Base-by-base conservation (phyloP, 2,888 invertebrate species). In the Drosophila kanekoi region DNA sequence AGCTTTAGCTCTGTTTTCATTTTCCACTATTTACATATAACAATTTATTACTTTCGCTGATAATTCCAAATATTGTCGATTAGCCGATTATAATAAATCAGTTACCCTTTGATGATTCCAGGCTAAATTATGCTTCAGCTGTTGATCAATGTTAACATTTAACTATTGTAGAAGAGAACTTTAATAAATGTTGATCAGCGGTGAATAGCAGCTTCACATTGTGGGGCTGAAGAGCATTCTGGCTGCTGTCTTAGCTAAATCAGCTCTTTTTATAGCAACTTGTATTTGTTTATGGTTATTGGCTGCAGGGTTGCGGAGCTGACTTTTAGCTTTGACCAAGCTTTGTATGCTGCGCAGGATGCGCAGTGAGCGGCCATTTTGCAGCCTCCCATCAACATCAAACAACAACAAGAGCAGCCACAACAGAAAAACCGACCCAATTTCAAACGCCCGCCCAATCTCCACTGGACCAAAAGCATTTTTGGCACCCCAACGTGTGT, bases 361-460 rank as follows among this genome's bases (percentile, higher is more conserved):
- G 76, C 79, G 76, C 76, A 69, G 79, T 54, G 76, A 76, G 76
- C 69, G 76, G 1, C 16, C 14, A 28, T 20, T 61, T 48, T 61
- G 64, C 75, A 79, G 79, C 79, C 49, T 79, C 79, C 69, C 54
- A 66, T 37, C 23, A 32, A 18, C 16, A 54, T 38, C 16, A 23
- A 38, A 40, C 38, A 40, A 14, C 18, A 56, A 38, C 13, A 67
- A 40, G 18, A 61, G 40, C 33, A 53, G 18, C 16, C 48, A 11
- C 40, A 20, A 10, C 11, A 47, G 33, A 47, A 44, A 8, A 69
- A 69, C 56, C 76, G 76, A 76, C 76, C 76, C 76, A 76, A 61
- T 79, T 76, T 66, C 63, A 38, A 61, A 61, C 57, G 72, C 72
- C 71, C 63, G 64, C 52, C 57, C 53, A 47, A 63, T 56, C 60